Evolutionary conservation across 1,140 invertebrate genomes (phyloP), one percentile per base, ranked within the genome.

Genomic region (Venustaconcha ellipsiformis): DNA sequence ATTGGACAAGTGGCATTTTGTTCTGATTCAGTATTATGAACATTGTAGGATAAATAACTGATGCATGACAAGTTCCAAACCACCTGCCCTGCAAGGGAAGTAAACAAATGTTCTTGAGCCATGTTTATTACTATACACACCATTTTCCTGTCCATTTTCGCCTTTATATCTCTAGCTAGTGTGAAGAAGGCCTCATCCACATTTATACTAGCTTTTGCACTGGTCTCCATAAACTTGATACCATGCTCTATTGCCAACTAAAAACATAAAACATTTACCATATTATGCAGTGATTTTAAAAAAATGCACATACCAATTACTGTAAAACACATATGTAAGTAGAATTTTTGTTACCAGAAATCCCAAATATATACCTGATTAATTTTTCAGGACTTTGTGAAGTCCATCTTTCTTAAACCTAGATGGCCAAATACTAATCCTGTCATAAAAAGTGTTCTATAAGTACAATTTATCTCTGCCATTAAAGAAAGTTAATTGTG

Each of bases 171-270:
- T 86, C 95, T 93, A 48, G 97, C 97, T 85, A 98, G 92, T 81
- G 95, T 97, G 82, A 95, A 96, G 91, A 90, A 90, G 68, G 97
- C 97, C 86, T 94, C 94, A 87, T 99, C 98, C 76, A 99, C 98
- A 91, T 99, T 99, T 85, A 98, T 96, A 86, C 98, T 97, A 73
- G 96, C 95, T 91, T 99, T 99, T 59, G 98, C 98, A 82, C 97
- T 99, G 26, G 98, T 99, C 92, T 99, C 98, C 94, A 99, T 95
- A 92, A 99, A 99, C 88, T 96, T 94, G 81, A 99, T 98, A 79
- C 96, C 94, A 92, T 99, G 97, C 91, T 99, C 97, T 87, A 96
- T 92, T n/a, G 97, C 98, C 92, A 99, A 96, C 94, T 98, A 89
- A 83, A 92, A 93, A 71, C 62, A 78, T 77, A 72, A 67, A 63